Base-by-base conservation (phyloP, 2,797 vertebrate genomes). In the Borostomias antarcticus region DNA sequence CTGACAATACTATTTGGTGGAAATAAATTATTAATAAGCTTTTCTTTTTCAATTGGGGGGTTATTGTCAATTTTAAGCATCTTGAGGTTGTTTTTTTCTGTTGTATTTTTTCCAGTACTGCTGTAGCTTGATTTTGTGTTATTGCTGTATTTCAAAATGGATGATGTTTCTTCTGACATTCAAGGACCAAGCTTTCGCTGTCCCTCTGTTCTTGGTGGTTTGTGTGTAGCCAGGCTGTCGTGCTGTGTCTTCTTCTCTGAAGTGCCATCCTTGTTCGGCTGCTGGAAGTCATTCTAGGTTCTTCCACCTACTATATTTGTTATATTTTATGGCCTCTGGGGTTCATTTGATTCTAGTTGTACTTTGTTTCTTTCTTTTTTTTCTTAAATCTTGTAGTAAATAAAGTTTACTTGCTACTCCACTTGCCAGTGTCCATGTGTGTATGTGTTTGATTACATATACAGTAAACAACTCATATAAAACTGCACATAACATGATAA, bases 331-430 rank as follows among this genome's bases (percentile, higher is more conserved):
- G 93, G 93, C 93, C 82, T 91, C 19, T 86, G 92, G 89, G 84
- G 87, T 92, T 88, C 71, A 90, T 83, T 88, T 84, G 74, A 89
- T 94, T 94, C 90, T 94, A 91, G 89, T 92, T 93, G 91, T 94
- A 89, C 90, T 92, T 91, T 90, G 86, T 76, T 70, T 83, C 89
- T 91, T 85, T 84, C 82, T 88, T 80, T 80, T 94, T 93, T 88
- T 93, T 86, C 37, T 57, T 19, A 88, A 88, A 86, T 93, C 87
- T 90, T 90, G 84, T 94, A 95, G 93, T 92, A 93, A 98, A 96
- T 96, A 97, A 98, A 96, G 82, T 87, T 95, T 90, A 91, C 84
- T 92, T 93, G 87, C 90, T 92, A 90, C 93, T 91, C 71, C 54
- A 74, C 47, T 53, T 43, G 19, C 21, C 21, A 28, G 23, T 58